These are phyloP conservation scores for Rambutsinella grinnellia DNA, from an alignment of 2,888 invertebrate species.

Conservation along the genomic window DNA sequence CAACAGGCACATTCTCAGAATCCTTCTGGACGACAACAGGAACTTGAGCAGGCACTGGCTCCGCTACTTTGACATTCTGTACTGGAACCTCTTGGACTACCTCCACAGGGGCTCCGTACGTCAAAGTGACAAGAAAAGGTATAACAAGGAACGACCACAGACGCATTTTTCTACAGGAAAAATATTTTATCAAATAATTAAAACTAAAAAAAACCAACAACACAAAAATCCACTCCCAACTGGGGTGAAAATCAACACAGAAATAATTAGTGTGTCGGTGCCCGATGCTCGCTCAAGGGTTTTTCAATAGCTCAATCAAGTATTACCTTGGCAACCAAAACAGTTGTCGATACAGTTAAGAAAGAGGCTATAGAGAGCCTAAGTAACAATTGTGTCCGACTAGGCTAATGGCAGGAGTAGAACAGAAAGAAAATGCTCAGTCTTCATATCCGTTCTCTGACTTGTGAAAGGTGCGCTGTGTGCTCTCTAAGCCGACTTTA, in stretches of 20 bases:
- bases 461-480: no score
- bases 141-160: slow-evolving; percentile 61
- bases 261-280: background rate
- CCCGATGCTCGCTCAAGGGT: background rate
- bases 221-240: no score
- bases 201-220: no score
- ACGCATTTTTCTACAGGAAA: slow-evolving; percentile 62
- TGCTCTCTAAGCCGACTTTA: no score
- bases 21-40: slow-evolving; percentile 11
- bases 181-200: background rate
- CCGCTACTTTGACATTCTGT: slow-evolving; percentile 20
- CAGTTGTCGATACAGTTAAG: background rate
- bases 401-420: background rate
- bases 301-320: no score
- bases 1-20: slow-evolving; percentile 20
- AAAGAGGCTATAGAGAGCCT: background rate
- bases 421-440: background rate
- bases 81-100: slow-evolving; percentile 10
- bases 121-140: slow-evolving; percentile 58
- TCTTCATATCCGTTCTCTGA: background rate
- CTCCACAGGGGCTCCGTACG: slow-evolving; percentile 58
- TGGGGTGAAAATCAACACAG: no score
- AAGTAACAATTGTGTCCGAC: background rate
- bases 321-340: background rate
- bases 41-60: slow-evolving; percentile 13